Percentiles rank a stretch among this genome's conserved stretches.
phyloP scores from a whole-genome alignment of 2,797 vertebrate genomes.

The Danio tinwini region DNA sequence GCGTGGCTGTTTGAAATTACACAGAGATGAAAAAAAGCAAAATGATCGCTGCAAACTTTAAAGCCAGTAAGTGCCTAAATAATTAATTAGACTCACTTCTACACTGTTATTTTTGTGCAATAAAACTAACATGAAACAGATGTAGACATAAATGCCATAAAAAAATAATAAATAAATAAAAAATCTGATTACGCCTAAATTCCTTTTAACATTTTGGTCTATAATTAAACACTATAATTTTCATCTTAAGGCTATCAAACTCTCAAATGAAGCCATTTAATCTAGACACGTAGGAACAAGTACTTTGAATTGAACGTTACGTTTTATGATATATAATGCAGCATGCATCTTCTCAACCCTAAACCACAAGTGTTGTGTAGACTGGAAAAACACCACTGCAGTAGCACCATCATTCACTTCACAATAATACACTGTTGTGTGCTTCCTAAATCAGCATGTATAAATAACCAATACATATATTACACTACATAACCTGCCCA shows the following conservation, averaged over 20 bases:
- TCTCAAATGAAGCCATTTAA: constrained; percentile 17
- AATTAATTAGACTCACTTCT: neutral
- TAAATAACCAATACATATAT: neutral
- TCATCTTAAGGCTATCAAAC: constrained; percentile 19
- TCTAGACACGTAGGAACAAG: constrained; percentile 15
- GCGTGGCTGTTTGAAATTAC: neutral
- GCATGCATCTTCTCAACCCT: neutral
- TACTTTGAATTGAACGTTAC: neutral
- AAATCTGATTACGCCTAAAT: neutral
- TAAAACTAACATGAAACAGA: constrained; percentile 4
- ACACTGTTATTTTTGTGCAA: neutral
- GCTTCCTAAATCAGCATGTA: neutral
- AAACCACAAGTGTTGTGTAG: neutral
- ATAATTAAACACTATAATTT: constrained; percentile 5
- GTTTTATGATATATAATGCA: neutral
- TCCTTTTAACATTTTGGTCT: neutral
- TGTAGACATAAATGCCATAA: neutral
- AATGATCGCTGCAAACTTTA: neutral
- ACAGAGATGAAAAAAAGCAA: neutral
- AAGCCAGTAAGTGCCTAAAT: neutral
- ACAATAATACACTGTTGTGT: neutral
- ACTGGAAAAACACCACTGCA: neutral
- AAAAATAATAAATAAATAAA: constrained; percentile 18
- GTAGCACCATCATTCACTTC: neutral
- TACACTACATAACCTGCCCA: neutral